Evolutionary conservation across 2,888 invertebrate species (phyloP).

Genomic region (Sicus ferrugineus): DNA sequence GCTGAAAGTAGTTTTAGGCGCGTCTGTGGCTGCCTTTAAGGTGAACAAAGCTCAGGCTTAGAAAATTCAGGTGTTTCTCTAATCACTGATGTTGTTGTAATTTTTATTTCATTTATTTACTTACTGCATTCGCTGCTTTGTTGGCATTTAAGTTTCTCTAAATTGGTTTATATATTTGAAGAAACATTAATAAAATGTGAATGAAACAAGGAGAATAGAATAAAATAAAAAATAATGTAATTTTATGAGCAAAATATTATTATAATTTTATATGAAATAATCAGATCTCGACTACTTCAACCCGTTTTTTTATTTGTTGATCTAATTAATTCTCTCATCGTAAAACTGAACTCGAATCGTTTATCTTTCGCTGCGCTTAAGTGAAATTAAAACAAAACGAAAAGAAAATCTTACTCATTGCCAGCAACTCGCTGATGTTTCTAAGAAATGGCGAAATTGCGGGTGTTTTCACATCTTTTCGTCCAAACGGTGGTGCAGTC

Average conservation of each 20-base stretch:
- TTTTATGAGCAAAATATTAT: too few species aligned
- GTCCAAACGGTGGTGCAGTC: conserved; percentile 7
- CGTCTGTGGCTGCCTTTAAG: conserved; percentile 7
- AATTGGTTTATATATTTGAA: background rate
- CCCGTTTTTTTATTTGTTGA: background rate
- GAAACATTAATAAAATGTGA: background rate
- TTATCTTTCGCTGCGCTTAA: too few species aligned
- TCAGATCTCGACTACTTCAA: background rate
- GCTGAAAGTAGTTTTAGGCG: conserved; percentile 29
- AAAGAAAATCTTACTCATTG: background rate
- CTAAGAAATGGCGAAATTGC: conserved; percentile 64
- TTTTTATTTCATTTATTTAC: too few species aligned
- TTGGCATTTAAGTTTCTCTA: background rate
- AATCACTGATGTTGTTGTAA: too few species aligned
- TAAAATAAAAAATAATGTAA: background rate
- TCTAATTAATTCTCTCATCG: conserved; percentile 5
- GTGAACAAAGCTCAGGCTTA: too few species aligned
- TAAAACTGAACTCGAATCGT: background rate
- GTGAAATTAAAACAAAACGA: conserved; percentile 25
- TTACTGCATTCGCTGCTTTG: too few species aligned
- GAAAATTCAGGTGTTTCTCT: too few species aligned
- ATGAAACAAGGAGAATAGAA: background rate
- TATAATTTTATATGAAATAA: too few species aligned
- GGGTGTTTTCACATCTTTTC: conserved; percentile 51
- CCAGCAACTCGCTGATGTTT: conserved; percentile 40